Evolutionary conservation across 2,797 vertebrate genomes (phyloP).

Genomic region (Helarctos malayanus): DNA sequence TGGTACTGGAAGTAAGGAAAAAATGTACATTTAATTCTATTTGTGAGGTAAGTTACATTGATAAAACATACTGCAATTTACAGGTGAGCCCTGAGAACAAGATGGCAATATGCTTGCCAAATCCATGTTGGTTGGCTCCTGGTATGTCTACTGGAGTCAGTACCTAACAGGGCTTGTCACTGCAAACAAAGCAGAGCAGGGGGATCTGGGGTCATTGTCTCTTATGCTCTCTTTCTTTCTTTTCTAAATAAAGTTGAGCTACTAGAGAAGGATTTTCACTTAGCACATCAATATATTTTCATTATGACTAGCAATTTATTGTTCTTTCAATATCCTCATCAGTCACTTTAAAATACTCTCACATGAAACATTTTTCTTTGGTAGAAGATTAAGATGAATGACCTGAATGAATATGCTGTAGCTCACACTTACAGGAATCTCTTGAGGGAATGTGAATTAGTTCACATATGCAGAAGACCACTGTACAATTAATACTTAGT

Average conservation of each 20-base stretch:
- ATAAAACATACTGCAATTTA: background rate
- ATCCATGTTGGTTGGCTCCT: background rate
- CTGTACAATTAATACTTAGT: conserved; percentile 39
- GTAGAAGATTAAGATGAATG: conserved; percentile 73
- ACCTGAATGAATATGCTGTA: conserved; percentile 16
- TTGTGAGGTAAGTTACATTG: background rate
- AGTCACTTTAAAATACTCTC: conserved; percentile 73
- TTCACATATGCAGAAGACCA: background rate
- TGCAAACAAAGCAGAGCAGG: background rate
- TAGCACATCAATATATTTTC: conserved; percentile 69
- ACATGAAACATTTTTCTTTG: conserved; percentile 65
- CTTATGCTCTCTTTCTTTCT: background rate
- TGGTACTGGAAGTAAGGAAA: background rate
- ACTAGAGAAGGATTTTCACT: conserved; percentile 46
- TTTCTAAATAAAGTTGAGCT: background rate
- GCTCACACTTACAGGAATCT: conserved; percentile 59
- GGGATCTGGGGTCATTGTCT: background rate
- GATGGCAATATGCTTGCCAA: background rate
- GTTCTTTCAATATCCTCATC: conserved; percentile 65
- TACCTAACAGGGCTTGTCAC: background rate
- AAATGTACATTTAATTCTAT: background rate
- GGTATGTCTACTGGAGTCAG: background rate
- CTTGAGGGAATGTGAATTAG: conserved; percentile 7
- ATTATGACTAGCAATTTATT: conserved; percentile 66
- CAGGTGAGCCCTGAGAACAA: background rate